phyloP scores from a whole-genome alignment of 2,113 vertebrate species.

The Salminus brasiliensis region DNA sequence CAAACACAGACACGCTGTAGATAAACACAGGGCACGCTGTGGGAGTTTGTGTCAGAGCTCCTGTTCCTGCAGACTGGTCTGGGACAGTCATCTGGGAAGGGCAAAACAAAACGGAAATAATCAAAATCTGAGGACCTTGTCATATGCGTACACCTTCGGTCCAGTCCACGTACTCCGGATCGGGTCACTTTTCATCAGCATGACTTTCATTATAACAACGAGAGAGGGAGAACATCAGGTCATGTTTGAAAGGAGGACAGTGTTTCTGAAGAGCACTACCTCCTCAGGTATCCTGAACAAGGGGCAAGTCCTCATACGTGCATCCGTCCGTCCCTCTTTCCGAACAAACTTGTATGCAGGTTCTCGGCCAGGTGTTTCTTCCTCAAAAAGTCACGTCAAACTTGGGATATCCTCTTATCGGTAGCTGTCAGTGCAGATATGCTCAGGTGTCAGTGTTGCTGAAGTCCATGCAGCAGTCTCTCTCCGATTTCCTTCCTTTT shows the following conservation, averaged over 20 bases:
- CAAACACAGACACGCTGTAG: conserved; percentile 75
- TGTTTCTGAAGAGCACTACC: background rate
- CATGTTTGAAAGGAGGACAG: background rate
- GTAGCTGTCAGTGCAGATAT: conserved; percentile 36
- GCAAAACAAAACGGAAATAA: conserved; percentile 40
- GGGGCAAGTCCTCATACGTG: background rate
- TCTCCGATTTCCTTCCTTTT: conserved; percentile 3
- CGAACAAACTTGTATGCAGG: conserved; percentile 45
- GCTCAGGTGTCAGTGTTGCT: conserved; percentile 39
- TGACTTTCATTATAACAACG: background rate
- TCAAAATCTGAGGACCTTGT: conserved; percentile 33
- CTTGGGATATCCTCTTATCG: conserved; percentile 17
- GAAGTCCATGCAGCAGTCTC: conserved; percentile 3
- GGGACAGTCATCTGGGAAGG: conserved; percentile 30
- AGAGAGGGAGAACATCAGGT: background rate
- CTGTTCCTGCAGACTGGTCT: conserved; percentile 48
- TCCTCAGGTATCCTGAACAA: conserved; percentile 8
- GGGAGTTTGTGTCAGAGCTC: conserved; percentile 69
- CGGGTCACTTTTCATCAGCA: conserved; percentile 31
- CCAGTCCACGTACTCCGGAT: conserved; percentile 15
- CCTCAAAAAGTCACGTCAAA: background rate
- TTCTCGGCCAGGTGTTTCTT: background rate
- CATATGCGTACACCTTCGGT: background rate
- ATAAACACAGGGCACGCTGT: conserved; percentile 69
- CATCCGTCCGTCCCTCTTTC: conserved; percentile 48